These are phyloP conservation scores for Sinocyclocheilus maitianheensis DNA, from an alignment of 2,113 vertebrate genomes.

Conservation along the genomic window DNA sequence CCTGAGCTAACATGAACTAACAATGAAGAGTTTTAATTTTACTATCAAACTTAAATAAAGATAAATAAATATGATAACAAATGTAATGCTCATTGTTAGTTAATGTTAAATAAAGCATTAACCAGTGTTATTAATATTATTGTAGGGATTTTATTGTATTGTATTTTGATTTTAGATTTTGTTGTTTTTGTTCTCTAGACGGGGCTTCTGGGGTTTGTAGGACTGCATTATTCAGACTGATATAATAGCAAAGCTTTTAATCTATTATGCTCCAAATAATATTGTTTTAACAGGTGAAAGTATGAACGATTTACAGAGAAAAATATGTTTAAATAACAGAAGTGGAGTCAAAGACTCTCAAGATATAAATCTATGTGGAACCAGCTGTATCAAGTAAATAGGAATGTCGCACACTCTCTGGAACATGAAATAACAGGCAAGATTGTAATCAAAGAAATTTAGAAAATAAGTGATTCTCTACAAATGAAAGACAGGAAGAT, in stretches of 20 bases:
- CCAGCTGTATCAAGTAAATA: constrained; percentile 10
- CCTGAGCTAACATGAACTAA: background rate
- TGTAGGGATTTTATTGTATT: too few species aligned
- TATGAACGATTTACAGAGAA: background rate
- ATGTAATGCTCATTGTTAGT: too few species aligned
- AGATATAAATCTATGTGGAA: constrained; percentile 24
- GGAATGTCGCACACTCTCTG: background rate
- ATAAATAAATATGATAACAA: too few species aligned
- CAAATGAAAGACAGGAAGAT: background rate
- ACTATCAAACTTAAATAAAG: too few species aligned
- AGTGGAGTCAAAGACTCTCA: background rate
- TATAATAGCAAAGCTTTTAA: background rate
- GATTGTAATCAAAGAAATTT: background rate
- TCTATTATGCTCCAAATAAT: background rate
- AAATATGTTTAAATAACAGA: background rate
- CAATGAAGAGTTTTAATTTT: too few species aligned
- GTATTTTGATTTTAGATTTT: background rate
- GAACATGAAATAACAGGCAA: constrained; percentile 4
- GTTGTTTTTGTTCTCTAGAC: background rate
- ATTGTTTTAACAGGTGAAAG: constrained; percentile 2
- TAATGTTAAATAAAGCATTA: too few species aligned
- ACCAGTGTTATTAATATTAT: too few species aligned
- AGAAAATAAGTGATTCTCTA: background rate
- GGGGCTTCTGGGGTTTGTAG: background rate
- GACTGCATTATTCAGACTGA: constrained; percentile 6